Evolutionary conservation across 2,113 vertebrate species (phyloP), one percentile per base, ranked within the genome.

Genomic region (Cololabis saira): DNA sequence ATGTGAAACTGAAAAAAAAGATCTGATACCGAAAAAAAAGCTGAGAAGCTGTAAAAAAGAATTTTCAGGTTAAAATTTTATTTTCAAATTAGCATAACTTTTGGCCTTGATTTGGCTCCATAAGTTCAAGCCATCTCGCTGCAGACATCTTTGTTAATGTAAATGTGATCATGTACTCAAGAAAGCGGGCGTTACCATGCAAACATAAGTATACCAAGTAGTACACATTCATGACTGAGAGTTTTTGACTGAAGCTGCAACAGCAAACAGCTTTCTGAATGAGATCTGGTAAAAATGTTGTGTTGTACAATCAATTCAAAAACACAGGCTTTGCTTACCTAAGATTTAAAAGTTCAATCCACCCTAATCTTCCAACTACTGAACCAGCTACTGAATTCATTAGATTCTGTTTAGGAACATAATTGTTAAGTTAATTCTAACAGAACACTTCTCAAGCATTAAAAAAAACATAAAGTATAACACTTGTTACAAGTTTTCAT

Each of bases 391-490:
- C 24, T 27, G 10, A 37, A 37, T 37, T 37, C 6, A 37, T 3
- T 37, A 37, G 33, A 37, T 37, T 11, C 10, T 37, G 33, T 37
- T 37, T 37, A 4, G 10, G 33, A 7, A 9, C 33, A 37, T 37
- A 37, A 53, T 44, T 22, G 13, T 27, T 50, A 66, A 45, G 22
- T 41, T 50, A 11, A 49, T 60, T 30, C 24, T 61, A 22, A 53
- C 53, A 22, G 41, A 81, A 56, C 33, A 69, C 48, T 17, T 54
- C 44, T 68, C 17, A 66, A 57, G 19, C 5, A 8, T 59, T 21
- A 62, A 66, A 43, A 17, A 16, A n/a, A 40, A 8, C 22, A 50
- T 2, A 13, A 14, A 17, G 0, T 12, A 16, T n/a, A 37, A 41
- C 56, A 41, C 40, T 27, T 3, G 17, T 42, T 40, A 63, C 54